phyloP scores from a whole-genome alignment of 2,797 vertebrate species.

The Phylloscopus collybita region DNA sequence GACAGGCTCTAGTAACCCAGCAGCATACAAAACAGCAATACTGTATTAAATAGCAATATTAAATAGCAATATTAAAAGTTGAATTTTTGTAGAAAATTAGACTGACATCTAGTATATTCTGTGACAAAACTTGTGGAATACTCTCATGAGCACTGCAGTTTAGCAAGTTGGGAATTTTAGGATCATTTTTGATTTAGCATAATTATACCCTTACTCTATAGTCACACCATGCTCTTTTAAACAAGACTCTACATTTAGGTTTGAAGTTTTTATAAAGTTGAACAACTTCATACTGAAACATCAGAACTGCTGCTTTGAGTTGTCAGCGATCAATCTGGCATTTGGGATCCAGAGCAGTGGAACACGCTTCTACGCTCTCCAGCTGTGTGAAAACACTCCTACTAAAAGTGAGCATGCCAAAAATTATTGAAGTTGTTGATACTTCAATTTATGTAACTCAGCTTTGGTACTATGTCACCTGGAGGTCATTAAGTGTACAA shows the following conservation, averaged over 20 bases:
- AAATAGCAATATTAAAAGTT: not conserved
- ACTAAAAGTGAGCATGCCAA: not conserved
- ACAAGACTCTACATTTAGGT: not conserved
- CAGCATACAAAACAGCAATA: not conserved
- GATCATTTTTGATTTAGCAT: not conserved
- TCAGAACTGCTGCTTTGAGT: not conserved
- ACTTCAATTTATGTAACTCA: not conserved
- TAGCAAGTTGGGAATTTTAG: not conserved
- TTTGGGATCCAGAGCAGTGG: not conserved
- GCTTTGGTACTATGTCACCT: not conserved
- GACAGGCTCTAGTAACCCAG: not conserved
- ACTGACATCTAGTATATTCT: not conserved
- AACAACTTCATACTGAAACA: not conserved
- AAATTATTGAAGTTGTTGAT: not conserved
- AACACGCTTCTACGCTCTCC: fast-evolving
- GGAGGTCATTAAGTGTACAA: not conserved
- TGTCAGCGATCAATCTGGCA: not conserved
- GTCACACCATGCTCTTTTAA: not conserved
- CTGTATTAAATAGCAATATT: not conserved
- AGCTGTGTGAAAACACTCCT: not conserved
- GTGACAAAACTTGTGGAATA: not conserved
- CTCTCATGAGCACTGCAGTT: not conserved
- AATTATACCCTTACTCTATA: not conserved
- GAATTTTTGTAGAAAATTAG: not conserved
- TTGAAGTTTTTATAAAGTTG: not conserved